Conservation (phyloP, 2,797 vertebrate species). For the Platalea minor region DNA sequence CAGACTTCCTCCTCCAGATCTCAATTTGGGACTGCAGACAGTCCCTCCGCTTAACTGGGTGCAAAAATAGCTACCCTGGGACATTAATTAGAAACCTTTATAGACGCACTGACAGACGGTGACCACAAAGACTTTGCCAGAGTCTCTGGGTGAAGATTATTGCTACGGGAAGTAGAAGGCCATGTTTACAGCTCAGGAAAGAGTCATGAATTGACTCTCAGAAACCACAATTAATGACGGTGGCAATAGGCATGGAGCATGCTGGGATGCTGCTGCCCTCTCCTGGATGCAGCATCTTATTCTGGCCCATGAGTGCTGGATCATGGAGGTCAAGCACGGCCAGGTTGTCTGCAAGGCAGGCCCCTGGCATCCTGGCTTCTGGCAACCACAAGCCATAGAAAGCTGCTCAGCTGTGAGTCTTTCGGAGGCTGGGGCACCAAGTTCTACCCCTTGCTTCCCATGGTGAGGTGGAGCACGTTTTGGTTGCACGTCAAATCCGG, state of each 20-base stretch:
- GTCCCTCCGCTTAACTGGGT: background rate
- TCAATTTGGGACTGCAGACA: background rate
- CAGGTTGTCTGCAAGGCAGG: background rate
- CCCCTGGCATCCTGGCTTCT: background rate
- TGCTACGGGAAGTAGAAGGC: background rate
- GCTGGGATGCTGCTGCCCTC: conserved; percentile 33
- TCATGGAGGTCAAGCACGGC: rapidly evolving
- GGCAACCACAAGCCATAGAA: too few relatives aligned
- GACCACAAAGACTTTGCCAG: background rate
- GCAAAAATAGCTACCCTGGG: background rate
- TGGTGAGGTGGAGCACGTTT: rapidly evolving
- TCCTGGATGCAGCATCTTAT: background rate
- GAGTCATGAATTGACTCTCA: background rate
- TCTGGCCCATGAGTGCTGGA: background rate
- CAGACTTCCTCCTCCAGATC: background rate
- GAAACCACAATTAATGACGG: rapidly evolving
- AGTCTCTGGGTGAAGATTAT: background rate
- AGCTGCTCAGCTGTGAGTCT: background rate
- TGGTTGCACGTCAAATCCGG: background rate
- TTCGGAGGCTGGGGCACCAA: background rate
- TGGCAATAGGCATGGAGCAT: background rate
- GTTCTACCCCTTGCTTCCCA: background rate
- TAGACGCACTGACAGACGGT: background rate
- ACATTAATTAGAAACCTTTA: background rate
- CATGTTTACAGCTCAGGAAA: background rate